phyloP scores from a whole-genome alignment of 2,797 vertebrate species.

The Falco columbarius region DNA sequence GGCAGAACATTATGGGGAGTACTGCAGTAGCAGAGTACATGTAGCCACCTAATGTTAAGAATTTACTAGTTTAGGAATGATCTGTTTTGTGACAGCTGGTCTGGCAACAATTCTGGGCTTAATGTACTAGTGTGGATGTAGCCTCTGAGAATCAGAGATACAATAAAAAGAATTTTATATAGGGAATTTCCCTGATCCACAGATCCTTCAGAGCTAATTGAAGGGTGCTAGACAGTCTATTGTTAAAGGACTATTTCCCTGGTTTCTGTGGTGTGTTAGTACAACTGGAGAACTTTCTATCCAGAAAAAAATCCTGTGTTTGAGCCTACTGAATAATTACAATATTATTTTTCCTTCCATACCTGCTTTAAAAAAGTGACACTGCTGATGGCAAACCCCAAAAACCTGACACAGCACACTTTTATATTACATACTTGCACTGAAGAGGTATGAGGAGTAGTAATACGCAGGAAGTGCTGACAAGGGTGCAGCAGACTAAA shows the following conservation, averaged over 20 bases:
- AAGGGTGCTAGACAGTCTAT: not conserved
- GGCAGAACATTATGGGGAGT: not conserved
- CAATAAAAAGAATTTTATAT: not conserved
- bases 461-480: not conserved
- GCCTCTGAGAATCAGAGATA: not conserved
- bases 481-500: not conserved
- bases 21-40: not conserved
- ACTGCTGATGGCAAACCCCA: not conserved
- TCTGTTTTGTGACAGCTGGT: not conserved
- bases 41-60: not conserved
- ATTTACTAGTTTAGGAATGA: not conserved
- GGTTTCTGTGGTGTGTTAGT: not conserved
- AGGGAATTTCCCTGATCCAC: not conserved
- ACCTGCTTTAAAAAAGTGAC: not conserved
- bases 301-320: not conserved
- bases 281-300: not conserved
- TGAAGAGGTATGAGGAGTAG: not conserved
- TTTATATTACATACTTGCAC: not conserved
- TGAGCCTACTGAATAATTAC: not conserved
- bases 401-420: not conserved
- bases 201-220: not conserved
- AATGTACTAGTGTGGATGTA: not conserved
- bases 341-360: not conserved
- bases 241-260: not conserved
- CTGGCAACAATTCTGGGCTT: not conserved